Evolutionary conservation across 2,113 vertebrate species (phyloP), one percentile per base, ranked within the genome.

Genomic region (Polyodon spathula): DNA sequence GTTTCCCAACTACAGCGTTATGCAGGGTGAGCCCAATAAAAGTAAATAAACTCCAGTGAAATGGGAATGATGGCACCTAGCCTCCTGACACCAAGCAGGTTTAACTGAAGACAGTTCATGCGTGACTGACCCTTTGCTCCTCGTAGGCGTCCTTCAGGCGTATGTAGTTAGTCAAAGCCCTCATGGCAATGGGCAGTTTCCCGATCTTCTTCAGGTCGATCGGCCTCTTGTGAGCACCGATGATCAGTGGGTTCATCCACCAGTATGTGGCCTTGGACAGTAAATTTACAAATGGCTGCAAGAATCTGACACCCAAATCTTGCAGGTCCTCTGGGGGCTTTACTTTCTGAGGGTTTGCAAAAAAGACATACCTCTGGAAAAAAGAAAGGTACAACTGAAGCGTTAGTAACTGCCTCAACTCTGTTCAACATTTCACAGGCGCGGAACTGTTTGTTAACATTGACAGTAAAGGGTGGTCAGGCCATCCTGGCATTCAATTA

Each of bases 171-270:
- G 94, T 98, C 50, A 97, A 84, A 0, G 96, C 90, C 64, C 96
- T 82, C 93, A 98, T 97, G 39, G 95, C 94, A 56, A 96, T 97
- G 50, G 96, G 96, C 62, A 98, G 83, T 66, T 97, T 99, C 12
- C 96, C 96, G 0, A 99, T 98, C 43, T 90, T 89, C 72, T 97
- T 98, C 77, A 97, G 81, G 73, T 99, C 96, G 53, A 98, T 97
- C 1, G 94, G 96, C 37, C 93, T 88, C 73, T 88, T 93, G 69
- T 99, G 96, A 60, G 95, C 95, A 3, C 94, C 87, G 38, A 95
- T 94, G 64, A 98, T 97, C 6, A 99, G 90, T 0, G 92, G 86
- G 63, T 98, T 98, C 95, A 99, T 97, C 95, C 95, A 99, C 96
- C 96, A 98, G 42, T 98, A 99, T 0, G 96, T 99, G 0, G 95